Conservation (phyloP, 2,888 invertebrate genomes). For the Brenthis ino region DNA sequence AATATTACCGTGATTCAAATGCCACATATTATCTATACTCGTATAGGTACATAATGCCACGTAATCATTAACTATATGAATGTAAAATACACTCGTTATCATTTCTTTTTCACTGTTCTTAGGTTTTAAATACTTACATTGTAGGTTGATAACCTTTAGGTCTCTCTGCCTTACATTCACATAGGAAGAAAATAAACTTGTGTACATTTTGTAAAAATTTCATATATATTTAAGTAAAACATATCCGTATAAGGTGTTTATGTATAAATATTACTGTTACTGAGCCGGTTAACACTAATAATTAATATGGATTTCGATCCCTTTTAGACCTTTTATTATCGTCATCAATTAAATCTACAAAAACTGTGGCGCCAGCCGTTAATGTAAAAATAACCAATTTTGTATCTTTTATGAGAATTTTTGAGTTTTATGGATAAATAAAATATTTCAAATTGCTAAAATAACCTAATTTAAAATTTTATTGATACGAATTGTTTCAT, state of each 20-base stretch:
- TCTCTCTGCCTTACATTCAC: slow-evolving; percentile 28
- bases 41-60: too few species aligned
- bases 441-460: too few species aligned
- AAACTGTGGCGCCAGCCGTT: slow-evolving; percentile 8
- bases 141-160: slow-evolving; percentile 31
- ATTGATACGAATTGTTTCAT: too few species aligned
- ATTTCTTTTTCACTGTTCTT: slow-evolving; percentile 1
- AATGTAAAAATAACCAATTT: background rate
- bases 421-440: too few species aligned
- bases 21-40: too few species aligned
- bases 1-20: too few species aligned
- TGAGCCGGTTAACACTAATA: slow-evolving; percentile 8
- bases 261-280: slow-evolving; percentile 8
- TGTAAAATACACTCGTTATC: background rate
- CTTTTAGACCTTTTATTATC: background rate
- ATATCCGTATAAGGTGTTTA: slow-evolving; percentile 4
- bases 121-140: slow-evolving; percentile 17
- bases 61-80: too few species aligned
- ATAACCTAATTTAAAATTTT: too few species aligned
- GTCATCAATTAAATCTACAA: slow-evolving; percentile 4
- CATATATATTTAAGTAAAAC: background rate
- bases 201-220: slow-evolving; percentile 14
- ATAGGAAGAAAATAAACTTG: slow-evolving; percentile 29
- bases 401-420: too few species aligned
- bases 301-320: slow-evolving; percentile 3